These are phyloP conservation scores for Aphodius granarius DNA, from an alignment of 2,888 invertebrate genomes.

Conservation along the genomic window DNA sequence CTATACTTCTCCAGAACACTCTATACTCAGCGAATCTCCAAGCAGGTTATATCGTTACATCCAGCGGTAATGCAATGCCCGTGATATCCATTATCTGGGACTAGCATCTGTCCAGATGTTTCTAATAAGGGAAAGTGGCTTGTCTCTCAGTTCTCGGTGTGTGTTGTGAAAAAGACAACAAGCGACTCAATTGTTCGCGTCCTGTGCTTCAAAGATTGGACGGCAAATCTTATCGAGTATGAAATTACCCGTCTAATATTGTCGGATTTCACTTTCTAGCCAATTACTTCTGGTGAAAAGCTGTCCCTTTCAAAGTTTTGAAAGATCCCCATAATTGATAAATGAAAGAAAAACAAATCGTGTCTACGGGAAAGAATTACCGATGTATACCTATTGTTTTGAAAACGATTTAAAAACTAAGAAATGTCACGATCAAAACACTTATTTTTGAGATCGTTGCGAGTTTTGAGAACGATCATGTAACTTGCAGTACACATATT, in stretches of 20 bases:
- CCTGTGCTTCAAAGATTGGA: not conserved
- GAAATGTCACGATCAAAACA: too few species aligned
- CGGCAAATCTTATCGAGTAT: not conserved
- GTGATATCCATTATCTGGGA: not conserved
- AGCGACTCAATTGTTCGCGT: not conserved
- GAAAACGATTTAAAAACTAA: too few species aligned
- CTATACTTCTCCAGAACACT: too few species aligned
- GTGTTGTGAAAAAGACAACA: not conserved
- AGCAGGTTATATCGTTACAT: not conserved
- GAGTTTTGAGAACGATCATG: too few species aligned
- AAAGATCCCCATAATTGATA: not conserved
- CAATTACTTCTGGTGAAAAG: not conserved
- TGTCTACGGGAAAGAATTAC: not conserved
- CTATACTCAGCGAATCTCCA: not conserved
- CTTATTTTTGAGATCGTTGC: too few species aligned
- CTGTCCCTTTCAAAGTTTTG: not conserved
- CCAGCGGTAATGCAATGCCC: not conserved
- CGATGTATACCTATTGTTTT: too few species aligned
- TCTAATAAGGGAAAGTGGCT: not conserved
- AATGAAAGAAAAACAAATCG: not conserved
- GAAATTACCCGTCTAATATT: not conserved
- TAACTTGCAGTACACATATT: too few species aligned
- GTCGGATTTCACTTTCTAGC: not conserved
- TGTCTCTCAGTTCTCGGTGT: too few species aligned
- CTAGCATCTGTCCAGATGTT: not conserved